phyloP scores from a whole-genome alignment of 2,888 invertebrate species.

The Lepidonotus clava region DNA sequence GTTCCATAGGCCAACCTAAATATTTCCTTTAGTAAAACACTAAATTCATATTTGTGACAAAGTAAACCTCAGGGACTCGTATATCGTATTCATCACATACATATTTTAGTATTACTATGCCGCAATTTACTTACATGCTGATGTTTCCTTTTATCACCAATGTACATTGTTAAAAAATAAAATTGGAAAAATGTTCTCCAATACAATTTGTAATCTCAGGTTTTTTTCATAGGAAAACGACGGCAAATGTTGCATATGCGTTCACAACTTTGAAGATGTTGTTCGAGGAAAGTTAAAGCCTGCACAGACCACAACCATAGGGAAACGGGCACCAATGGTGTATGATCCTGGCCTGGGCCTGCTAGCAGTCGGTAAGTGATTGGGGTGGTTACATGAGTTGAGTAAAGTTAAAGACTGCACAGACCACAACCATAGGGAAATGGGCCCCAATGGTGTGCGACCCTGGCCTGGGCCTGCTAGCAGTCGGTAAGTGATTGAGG shows the following conservation, averaged over 20 bases:
- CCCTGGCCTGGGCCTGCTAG: conserved; percentile 52
- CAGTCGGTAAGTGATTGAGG: conserved; percentile 56
- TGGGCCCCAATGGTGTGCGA: conserved; percentile 59
- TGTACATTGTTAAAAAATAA: too few relatives aligned
- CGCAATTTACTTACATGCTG: too few relatives aligned
- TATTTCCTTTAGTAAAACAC: too few relatives aligned
- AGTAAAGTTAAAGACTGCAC: conserved; percentile 10
- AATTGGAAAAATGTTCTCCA: too few relatives aligned
- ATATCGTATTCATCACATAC: too few relatives aligned
- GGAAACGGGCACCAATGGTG: conserved; percentile 56
- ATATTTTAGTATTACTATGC: too few relatives aligned
- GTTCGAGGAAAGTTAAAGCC: conserved; percentile 41
- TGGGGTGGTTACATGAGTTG: too few relatives aligned
- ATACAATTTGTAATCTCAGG: too few relatives aligned
- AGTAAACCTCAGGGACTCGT: too few relatives aligned
- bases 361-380: conserved; percentile 58
- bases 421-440: conserved; percentile 6
- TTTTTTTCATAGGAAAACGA: conserved; percentile 50
- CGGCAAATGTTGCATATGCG: conserved; percentile 40
- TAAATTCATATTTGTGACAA: too few relatives aligned
- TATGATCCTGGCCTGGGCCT: conserved; percentile 56
- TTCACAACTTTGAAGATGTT: conserved; percentile 53
- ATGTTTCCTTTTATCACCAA: too few relatives aligned
- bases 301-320: neutral
- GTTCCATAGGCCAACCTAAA: too few relatives aligned